These are phyloP conservation scores for Loxodonta africana DNA, from an alignment of 2,113 vertebrate species.

Conservation along the genomic window DNA sequence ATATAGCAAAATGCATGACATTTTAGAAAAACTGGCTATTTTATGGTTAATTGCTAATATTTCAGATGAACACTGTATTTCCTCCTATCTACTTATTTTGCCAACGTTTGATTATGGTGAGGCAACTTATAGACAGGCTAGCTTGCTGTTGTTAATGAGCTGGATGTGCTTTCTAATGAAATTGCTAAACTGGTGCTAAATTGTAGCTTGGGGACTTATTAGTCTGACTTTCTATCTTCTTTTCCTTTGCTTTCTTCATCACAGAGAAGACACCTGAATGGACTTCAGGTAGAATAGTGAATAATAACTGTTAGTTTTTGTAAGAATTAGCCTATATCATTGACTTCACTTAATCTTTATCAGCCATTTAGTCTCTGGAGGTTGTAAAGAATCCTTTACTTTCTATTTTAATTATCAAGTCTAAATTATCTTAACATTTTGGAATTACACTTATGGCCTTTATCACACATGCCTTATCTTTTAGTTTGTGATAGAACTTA, in stretches of 20 bases:
- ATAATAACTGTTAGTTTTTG: slow-evolving; percentile 72
- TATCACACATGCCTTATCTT: background rate
- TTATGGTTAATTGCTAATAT: slow-evolving; percentile 70
- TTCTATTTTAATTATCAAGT: slow-evolving; percentile 26
- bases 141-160: slow-evolving; percentile 87
- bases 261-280: slow-evolving; percentile 83
- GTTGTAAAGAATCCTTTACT: background rate
- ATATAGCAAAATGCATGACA: slow-evolving; percentile 57
- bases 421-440: slow-evolving; percentile 29
- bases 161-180: slow-evolving; percentile 82
- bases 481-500: background rate
- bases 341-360: slow-evolving; percentile 77
- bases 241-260: slow-evolving; percentile 83
- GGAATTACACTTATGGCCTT: slow-evolving; percentile 2
- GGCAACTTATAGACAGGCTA: slow-evolving; percentile 82
- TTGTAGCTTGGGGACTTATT: slow-evolving; percentile 84
- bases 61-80: slow-evolving; percentile 76
- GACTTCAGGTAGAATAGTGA: slow-evolving; percentile 79
- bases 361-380: slow-evolving; percentile 54
- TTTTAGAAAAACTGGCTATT: slow-evolving; percentile 67
- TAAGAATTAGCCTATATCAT: slow-evolving; percentile 64
- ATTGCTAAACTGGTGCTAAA: slow-evolving; percentile 86
- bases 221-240: slow-evolving; percentile 82
- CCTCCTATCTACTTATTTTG: slow-evolving; percentile 81
- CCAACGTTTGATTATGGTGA: slow-evolving; percentile 84